These are phyloP conservation scores for Leptinotarsa texana DNA, from an alignment of 1,140 invertebrate genomes.

Conservation along the genomic window DNA sequence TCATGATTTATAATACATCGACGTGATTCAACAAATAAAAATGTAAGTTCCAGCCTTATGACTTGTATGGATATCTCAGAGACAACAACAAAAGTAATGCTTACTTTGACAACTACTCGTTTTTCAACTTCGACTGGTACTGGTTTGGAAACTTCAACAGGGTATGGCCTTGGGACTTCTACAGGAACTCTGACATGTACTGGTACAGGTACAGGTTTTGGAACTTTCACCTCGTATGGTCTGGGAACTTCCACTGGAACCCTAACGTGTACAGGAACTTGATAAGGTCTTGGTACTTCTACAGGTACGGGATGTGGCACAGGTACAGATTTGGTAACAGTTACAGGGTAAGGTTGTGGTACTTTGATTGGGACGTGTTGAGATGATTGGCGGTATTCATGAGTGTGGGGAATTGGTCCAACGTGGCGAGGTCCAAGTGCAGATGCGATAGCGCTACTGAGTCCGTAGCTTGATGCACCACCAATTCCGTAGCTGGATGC, in stretches of 20 bases:
- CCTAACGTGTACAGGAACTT: constrained; percentile 38
- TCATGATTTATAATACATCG: background rate
- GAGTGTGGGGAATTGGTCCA: constrained; percentile 27
- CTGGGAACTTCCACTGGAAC: constrained; percentile 45
- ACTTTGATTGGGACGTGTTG: constrained; percentile 48
- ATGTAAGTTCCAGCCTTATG: too few relatives aligned
- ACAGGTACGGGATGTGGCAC: constrained; percentile 39
- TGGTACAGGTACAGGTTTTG: constrained; percentile 43
- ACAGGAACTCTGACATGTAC: constrained; percentile 37
- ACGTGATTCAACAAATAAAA: too few relatives aligned
- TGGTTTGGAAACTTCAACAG: constrained; percentile 31
- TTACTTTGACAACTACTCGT: constrained; percentile 24
- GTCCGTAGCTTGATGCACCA: background rate
- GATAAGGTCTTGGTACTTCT: constrained; percentile 37
- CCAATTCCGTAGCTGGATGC: background rate
- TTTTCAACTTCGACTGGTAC: constrained; percentile 27
- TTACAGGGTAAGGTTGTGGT: constrained; percentile 54
- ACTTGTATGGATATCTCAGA: too few relatives aligned
- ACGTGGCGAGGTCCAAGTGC: background rate
- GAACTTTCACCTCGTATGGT: constrained; percentile 46
- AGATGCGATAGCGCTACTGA: background rate
- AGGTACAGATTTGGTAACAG: constrained; percentile 36
- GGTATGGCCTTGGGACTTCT: constrained; percentile 38
- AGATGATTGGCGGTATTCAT: constrained; percentile 37
- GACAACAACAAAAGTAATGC: background rate